Percentiles rank a stretch among this genome's conserved stretches.
phyloP scores from a whole-genome alignment of 1,140 invertebrate species.

The Aphidius ervi region DNA sequence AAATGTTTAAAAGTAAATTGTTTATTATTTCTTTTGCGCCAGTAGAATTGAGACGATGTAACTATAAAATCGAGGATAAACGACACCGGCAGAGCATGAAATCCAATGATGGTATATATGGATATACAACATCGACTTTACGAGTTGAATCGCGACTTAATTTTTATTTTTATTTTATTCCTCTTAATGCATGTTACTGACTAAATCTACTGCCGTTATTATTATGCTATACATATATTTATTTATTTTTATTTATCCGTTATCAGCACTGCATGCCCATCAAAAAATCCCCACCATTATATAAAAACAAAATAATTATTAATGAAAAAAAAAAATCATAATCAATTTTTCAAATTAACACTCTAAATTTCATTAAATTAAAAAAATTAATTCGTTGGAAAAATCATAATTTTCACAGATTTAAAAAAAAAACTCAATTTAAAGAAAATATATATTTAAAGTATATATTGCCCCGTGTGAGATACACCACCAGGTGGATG shows the following conservation, averaged over 20 bases:
- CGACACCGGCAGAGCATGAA: conserved; percentile 14
- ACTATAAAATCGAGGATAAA: conserved; percentile 20
- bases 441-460: not conserved
- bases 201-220: too few relatives aligned
- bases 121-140: conserved; percentile 8
- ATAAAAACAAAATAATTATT: too few relatives aligned
- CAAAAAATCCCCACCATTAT: too few relatives aligned
- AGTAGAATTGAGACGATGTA: not conserved
- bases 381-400: too few relatives aligned
- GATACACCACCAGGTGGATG: conserved; percentile 31
- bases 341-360: too few relatives aligned
- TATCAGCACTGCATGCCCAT: too few relatives aligned
- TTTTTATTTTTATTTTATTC: conserved; percentile 4
- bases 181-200: conserved; percentile 15
- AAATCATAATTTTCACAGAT: too few relatives aligned
- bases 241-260: too few relatives aligned
- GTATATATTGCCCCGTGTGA: conserved; percentile 1
- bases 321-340: conserved; percentile 9
- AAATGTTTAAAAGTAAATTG: too few relatives aligned
- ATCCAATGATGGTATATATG: not conserved
- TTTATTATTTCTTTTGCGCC: too few relatives aligned
- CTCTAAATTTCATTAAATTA: too few relatives aligned
- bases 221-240: too few relatives aligned
- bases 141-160: conserved; percentile 16
- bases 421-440: not conserved